Evolutionary conservation across 2,113 vertebrate species (phyloP).

Genomic region (Caranx melampygus): DNA sequence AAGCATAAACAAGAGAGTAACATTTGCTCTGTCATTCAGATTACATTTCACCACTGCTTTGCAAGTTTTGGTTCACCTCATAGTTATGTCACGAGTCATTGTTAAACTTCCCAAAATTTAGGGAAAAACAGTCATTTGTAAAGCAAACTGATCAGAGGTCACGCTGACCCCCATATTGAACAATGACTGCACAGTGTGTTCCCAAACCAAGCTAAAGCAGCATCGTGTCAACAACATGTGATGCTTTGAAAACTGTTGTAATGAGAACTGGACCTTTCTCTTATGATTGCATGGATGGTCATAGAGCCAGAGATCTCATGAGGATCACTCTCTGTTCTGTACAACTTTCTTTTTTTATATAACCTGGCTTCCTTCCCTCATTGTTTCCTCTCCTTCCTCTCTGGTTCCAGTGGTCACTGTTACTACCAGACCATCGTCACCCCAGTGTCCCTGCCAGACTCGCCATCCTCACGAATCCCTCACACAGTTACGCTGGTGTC

Average conservation of each 20-base stretch:
- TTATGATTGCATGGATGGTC: not conserved
- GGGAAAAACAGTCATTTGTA: not conserved
- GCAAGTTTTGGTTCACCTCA: slow-evolving; percentile 6
- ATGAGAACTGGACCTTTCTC: slow-evolving; percentile 25
- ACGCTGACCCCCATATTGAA: slow-evolving; percentile 4
- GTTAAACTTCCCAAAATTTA: slow-evolving; percentile 1
- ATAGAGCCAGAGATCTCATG: slow-evolving; percentile 3
- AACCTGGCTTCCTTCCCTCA: not conserved
- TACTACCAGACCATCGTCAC: slow-evolving; percentile 97
- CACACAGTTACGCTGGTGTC: slow-evolving; percentile 97
- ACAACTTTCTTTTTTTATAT: not conserved
- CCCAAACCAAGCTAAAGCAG: slow-evolving; percentile 11
- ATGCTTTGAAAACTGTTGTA: slow-evolving; percentile 37
- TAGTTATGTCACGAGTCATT: not conserved
- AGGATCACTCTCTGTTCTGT: not conserved
- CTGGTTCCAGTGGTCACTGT: slow-evolving; percentile 88
- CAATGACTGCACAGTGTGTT: slow-evolving; percentile 40
- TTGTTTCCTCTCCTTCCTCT: slow-evolving; percentile 1
- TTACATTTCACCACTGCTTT: not conserved
- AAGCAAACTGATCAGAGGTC: slow-evolving; percentile 3
- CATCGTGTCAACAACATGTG: slow-evolving; percentile 60
- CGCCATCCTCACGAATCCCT: slow-evolving; percentile 91
- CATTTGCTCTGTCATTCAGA: not conserved
- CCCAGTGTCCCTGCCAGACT: slow-evolving; percentile 89
- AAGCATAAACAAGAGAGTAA: not conserved